Evolutionary conservation across 2,888 invertebrate genomes (phyloP).

Genomic region (Lasioglossum zephyrum): DNA sequence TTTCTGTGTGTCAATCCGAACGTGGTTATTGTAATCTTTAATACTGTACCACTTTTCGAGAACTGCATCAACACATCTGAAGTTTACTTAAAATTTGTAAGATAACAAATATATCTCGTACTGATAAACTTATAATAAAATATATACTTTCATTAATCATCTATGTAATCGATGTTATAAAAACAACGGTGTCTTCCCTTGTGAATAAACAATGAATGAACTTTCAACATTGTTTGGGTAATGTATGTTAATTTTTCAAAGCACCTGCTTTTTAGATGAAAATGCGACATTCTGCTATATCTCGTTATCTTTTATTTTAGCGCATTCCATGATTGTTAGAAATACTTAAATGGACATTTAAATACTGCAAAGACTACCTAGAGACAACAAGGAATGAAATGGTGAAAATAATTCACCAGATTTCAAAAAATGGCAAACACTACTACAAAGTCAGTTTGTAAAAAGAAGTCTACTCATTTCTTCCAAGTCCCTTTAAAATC

Average conservation of each 20-base stretch:
- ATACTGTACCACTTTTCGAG: neutral
- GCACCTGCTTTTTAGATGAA: neutral
- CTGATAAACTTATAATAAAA: neutral
- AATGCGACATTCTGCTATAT: neutral
- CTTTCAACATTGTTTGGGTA: slow-evolving; percentile 34
- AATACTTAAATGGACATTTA: neutral
- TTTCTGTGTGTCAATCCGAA: neutral
- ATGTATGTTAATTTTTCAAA: slow-evolving; percentile 28
- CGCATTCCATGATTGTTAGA: neutral
- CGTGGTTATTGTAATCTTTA: slow-evolving; percentile 16
- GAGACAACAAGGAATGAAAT: slow-evolving; percentile 21
- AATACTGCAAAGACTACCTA: neutral
- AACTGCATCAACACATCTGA: neutral
- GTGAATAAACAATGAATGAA: slow-evolving; percentile 20
- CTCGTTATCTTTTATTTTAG: slow-evolving; percentile 29
- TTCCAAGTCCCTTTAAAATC: slow-evolving; percentile 80
- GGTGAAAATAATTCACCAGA: slow-evolving; percentile 13
- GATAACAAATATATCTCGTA: slow-evolving; percentile 22
- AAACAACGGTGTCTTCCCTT: slow-evolving; percentile 2
- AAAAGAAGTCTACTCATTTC: slow-evolving; percentile 73
- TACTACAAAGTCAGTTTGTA: slow-evolving; percentile 66
- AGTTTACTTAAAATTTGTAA: neutral
- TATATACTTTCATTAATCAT: slow-evolving; percentile 6
- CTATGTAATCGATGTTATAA: neutral
- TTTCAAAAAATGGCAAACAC: slow-evolving; percentile 71